phyloP scores from a whole-genome alignment of 2,888 invertebrate genomes.

The Ypsolopha scabrella region DNA sequence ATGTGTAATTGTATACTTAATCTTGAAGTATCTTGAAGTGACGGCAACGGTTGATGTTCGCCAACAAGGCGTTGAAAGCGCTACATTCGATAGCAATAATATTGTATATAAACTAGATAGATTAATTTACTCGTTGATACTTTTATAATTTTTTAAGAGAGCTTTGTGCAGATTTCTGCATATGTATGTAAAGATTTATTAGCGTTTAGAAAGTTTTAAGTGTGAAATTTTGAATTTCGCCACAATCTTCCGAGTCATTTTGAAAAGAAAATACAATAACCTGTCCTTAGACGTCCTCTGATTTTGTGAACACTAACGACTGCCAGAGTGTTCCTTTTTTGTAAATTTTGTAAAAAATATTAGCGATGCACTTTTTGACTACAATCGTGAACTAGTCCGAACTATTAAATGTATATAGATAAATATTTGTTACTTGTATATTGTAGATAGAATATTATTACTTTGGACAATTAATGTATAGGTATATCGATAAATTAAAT shows the following conservation, averaged over 20 bases:
- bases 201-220: conserved; percentile 33
- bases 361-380: conserved; percentile 45
- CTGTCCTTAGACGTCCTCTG: conserved; percentile 1
- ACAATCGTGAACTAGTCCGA: conserved; percentile 65
- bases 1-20: conserved; percentile 2
- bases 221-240: conserved; percentile 65
- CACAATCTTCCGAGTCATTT: conserved; percentile 39
- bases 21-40: conserved; percentile 17
- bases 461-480: conserved; percentile 61
- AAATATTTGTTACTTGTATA: conserved; percentile 70
- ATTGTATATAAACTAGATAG: conserved; percentile 66
- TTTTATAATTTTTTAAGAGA: conserved; percentile 67
- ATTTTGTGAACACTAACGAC: conserved; percentile 4
- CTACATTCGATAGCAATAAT: conserved; percentile 64
- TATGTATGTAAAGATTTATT: conserved; percentile 45
- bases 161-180: conserved; percentile 57
- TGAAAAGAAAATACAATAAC: not conserved
- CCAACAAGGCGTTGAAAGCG: conserved; percentile 59
- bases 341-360: conserved; percentile 53
- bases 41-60: conserved; percentile 44
- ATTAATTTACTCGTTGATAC: conserved; percentile 48
- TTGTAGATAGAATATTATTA: conserved; percentile 68
- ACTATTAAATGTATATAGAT: conserved; percentile 66
- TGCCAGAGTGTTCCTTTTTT: conserved; percentile 34
- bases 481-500: conserved; percentile 28